Percentiles rank a stretch among this genome's conserved stretches.
Evolutionary conservation across 2,888 invertebrate species (phyloP).

Genomic region (Drosophila peninsularis): DNA sequence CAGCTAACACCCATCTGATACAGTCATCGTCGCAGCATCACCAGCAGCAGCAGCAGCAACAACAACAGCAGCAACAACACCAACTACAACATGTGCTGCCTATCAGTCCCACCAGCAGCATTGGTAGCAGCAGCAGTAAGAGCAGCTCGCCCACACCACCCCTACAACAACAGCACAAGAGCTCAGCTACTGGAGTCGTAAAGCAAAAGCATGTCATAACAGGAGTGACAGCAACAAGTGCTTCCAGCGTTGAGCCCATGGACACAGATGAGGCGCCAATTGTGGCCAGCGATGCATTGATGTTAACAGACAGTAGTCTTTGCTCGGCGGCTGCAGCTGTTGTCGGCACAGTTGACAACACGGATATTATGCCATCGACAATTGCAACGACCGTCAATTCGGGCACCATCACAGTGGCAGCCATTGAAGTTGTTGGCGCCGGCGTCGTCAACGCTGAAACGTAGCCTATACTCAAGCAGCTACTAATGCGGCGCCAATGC

Average conservation of each 20-base stretch:
- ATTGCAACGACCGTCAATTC: slow-evolving; percentile 51
- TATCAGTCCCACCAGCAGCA: slow-evolving; percentile 83
- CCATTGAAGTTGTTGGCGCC: slow-evolving; percentile 71
- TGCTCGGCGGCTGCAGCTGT: slow-evolving; percentile 33
- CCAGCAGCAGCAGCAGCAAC: slow-evolving; percentile 47
- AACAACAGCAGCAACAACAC: slow-evolving; percentile 60
- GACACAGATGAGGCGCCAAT: slow-evolving; percentile 63
- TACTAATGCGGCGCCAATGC: slow-evolving; percentile 83
- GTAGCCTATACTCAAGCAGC: slow-evolving; percentile 85
- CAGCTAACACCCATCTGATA: slow-evolving; percentile 53
- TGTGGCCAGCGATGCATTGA: slow-evolving; percentile 43
- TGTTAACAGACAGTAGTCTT: slow-evolving; percentile 50
- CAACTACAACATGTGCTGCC: slow-evolving; percentile 80
- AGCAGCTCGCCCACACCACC: slow-evolving; percentile 76
- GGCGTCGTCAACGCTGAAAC: slow-evolving; percentile 82
- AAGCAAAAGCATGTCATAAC: slow-evolving; percentile 68
- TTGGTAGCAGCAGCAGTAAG: slow-evolving; percentile 76
- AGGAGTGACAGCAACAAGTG: slow-evolving; percentile 25
- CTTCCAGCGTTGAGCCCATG: slow-evolving; percentile 58
- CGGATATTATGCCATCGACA: slow-evolving; percentile 54
- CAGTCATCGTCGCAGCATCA: slow-evolving; percentile 62
- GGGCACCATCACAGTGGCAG: slow-evolving; percentile 58
- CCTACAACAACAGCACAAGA: slow-evolving; percentile 58
- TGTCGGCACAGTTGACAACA: slow-evolving; percentile 46
- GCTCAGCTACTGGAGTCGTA: slow-evolving; percentile 18